A percentile compares a stretch with the other conserved stretches of the same genome.
Conservation (phyloP, 1,140 invertebrate species). For the Bombus sibiricus region DNA sequence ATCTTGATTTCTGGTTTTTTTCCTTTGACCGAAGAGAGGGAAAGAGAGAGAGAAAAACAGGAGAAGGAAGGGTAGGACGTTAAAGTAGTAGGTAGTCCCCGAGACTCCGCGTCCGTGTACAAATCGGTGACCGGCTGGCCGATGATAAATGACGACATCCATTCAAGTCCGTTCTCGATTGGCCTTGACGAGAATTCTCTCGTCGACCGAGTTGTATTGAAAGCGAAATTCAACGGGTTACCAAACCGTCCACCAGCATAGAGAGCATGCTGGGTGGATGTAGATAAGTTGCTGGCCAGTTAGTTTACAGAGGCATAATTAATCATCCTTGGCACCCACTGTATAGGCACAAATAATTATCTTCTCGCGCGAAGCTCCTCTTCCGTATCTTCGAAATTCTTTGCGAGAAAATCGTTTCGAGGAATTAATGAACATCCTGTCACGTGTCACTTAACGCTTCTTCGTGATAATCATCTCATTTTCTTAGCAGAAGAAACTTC, state of each 20-base stretch:
- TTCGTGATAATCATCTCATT: not conserved
- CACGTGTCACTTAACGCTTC: not conserved
- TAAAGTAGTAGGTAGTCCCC: not conserved
- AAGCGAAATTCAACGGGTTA: slow-evolving; percentile 75
- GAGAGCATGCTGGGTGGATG: too few relatives aligned
- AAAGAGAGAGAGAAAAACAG: not conserved
- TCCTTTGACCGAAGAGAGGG: too few relatives aligned
- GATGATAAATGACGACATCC: slow-evolving; percentile 68
- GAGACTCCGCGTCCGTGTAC: not conserved
- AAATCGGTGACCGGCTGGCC: slow-evolving; percentile 22
- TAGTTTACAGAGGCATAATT: slow-evolving; percentile 26
- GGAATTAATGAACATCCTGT: not conserved
- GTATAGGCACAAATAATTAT: slow-evolving; percentile 14
- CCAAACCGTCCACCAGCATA: slow-evolving; percentile 59
- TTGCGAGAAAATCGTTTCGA: not conserved
- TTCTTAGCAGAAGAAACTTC: not conserved
- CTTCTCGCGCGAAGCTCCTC: too few relatives aligned
- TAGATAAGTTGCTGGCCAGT: not conserved
- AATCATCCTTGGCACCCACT: slow-evolving; percentile 1
- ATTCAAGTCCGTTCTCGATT: slow-evolving; percentile 73
- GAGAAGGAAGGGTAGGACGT: too few relatives aligned
- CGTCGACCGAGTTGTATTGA: slow-evolving; percentile 63
- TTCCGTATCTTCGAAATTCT: slow-evolving; percentile 20
- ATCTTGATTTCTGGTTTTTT: not conserved
- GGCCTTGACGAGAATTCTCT: slow-evolving; percentile 72